Evolutionary conservation across 2,888 invertebrate species (phyloP).

Genomic region (Ochropacha duplaris): DNA sequence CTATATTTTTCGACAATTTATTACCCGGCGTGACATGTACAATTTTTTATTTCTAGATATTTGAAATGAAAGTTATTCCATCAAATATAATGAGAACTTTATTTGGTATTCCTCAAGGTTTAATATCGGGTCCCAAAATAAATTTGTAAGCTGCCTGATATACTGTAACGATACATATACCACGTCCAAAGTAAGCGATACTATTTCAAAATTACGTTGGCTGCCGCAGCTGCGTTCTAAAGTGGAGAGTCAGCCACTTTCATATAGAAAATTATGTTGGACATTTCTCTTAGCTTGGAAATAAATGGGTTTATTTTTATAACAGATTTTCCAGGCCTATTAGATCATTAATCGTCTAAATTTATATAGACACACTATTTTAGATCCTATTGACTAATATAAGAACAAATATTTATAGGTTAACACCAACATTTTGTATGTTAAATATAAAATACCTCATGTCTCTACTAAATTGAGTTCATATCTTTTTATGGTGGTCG

Average conservation of each 20-base stretch:
- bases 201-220: constrained; percentile 1
- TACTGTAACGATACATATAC: neutral
- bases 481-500: too few relatives aligned
- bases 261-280: constrained; percentile 4
- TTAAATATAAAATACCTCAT: too few relatives aligned
- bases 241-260: neutral
- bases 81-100: neutral
- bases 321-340: too few relatives aligned
- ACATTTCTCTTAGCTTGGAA: neutral
- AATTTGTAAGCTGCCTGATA: neutral
- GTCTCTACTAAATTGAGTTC: too few relatives aligned
- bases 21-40: neutral
- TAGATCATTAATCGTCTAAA: too few relatives aligned
- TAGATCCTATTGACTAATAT: too few relatives aligned
- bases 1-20: neutral
- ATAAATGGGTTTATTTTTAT: constrained; percentile 1
- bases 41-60: neutral
- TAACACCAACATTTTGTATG: too few relatives aligned
- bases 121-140: neutral
- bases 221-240: constrained; percentile 1
- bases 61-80: neutral
- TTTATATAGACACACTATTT: too few relatives aligned
- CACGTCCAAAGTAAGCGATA: neutral
- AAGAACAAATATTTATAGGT: too few relatives aligned
- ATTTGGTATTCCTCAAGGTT: neutral